phyloP scores from a whole-genome alignment of 2,113 vertebrate genomes.

The Motacilla tschutschensis region DNA sequence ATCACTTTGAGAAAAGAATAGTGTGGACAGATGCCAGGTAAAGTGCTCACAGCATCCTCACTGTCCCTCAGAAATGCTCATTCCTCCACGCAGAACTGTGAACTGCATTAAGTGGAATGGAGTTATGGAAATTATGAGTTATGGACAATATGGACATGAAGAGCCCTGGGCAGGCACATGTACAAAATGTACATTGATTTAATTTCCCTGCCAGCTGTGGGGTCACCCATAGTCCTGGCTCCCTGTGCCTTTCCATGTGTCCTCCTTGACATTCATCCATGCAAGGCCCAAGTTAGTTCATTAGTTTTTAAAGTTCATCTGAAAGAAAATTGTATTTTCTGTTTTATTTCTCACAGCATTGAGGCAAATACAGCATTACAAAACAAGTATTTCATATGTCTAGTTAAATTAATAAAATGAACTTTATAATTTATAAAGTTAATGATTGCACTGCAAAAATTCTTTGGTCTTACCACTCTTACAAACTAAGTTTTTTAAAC shows the following conservation, averaged over 20 bases:
- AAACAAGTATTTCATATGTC: not conserved
- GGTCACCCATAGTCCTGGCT: not conserved
- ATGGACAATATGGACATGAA: not conserved
- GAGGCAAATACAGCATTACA: not conserved
- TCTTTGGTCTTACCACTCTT: not conserved
- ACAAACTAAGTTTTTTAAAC: not conserved
- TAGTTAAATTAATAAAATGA: not conserved
- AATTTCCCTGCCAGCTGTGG: not conserved
- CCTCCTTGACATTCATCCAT: not conserved
- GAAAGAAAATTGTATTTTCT: not conserved
- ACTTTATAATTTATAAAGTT: rapidly evolving
- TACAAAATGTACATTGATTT: not conserved
- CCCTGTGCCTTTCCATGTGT: not conserved
- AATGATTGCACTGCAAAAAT: not conserved
- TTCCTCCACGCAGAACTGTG: not conserved
- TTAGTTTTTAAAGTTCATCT: not conserved
- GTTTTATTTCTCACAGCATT: not conserved
- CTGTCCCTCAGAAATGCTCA: not conserved
- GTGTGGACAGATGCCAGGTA: conserved; percentile 98
- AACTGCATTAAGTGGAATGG: not conserved
- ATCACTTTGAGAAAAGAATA: conserved; percentile 96
- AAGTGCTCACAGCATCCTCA: not conserved
- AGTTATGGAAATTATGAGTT: too few relatives aligned
- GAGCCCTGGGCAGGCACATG: not conserved
- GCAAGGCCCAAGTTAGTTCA: not conserved